Base-by-base conservation (phyloP, 2,113 vertebrate genomes). In the Xiphias gladius region DNA sequence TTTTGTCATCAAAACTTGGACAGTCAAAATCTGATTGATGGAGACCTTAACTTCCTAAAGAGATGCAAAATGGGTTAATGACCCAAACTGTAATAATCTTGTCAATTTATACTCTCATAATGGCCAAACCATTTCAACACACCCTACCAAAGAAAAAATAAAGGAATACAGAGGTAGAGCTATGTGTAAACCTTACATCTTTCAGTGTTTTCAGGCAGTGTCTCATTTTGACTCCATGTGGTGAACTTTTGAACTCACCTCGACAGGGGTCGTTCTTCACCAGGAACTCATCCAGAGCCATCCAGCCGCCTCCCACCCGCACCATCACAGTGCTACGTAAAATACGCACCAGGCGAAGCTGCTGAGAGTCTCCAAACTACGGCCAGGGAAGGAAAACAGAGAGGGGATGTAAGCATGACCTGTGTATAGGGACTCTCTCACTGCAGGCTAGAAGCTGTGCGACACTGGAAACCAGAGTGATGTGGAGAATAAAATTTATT, bases 251-350 rank as follows among this genome's bases (percentile, higher is more conserved):
- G 86, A 88, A 91, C 93, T 88, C 96, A 99, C 98, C 98, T 96
- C 98, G 95, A 93, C 98, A 99, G 11, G 98, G 98, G 93, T 99
- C 98, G 1, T 99, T 99, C 95, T 99, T 99, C 93, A 99, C 98
- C 68, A 99, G 94, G 93, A 99, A 99, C 92, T 99, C 98, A 83
- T 99, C 98, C 1, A 99, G 96, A 0, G 98, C 98, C 98, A 99
- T 99, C 98, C 98, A 99, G 88, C 98, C 98, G 50, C 98, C 98
- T 72, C 98, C 98, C 30, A 99, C 98, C 1, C 98, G 97, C 86
- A 99, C 98, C 98, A 99, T 99, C 84, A 99, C 98, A 0, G 98
- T 99, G 86, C 98, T 99, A 84, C 98, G 95, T 4, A 99, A 93
- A 91, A 99, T 99, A 12, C 98, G 96, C 67, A 99, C 98, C 9